Evolutionary conservation across 2,797 vertebrate species (phyloP).

Genomic region (Neopelma chrysocephalum): DNA sequence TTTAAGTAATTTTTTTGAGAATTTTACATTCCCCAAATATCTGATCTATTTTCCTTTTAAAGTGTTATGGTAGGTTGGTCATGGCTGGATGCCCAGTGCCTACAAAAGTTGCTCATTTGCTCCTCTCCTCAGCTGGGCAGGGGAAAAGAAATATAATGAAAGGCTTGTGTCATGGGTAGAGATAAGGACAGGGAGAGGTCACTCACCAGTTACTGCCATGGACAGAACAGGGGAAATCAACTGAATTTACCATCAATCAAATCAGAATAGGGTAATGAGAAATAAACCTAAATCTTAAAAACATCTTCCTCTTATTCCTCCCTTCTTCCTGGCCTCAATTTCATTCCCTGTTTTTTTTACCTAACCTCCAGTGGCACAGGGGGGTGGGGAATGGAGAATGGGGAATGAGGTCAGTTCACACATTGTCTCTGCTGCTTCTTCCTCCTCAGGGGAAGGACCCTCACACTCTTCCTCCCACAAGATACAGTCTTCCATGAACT

Average conservation of each 20-base stretch:
- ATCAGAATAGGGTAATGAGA: neutral
- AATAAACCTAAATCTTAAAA: neutral
- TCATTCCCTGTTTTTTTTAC: neutral
- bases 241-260: neutral
- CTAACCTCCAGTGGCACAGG: rapidly evolving
- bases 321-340: neutral
- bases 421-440: neutral
- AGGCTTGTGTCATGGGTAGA: rapidly evolving
- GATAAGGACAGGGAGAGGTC: neutral
- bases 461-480: neutral
- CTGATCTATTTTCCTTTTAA: neutral
- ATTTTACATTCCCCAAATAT: neutral
- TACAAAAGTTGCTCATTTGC: neutral
- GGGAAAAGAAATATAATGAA: neutral
- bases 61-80: neutral
- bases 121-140: neutral
- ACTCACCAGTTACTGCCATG: neutral
- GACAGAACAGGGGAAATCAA: neutral
- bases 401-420: neutral
- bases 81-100: neutral
- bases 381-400: rapidly evolving
- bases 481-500: neutral
- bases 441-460: neutral
- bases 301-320: rapidly evolving
- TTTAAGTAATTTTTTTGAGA: neutral